Conservation (phyloP, 2,797 vertebrate genomes). For the Propithecus perrieri region DNA sequence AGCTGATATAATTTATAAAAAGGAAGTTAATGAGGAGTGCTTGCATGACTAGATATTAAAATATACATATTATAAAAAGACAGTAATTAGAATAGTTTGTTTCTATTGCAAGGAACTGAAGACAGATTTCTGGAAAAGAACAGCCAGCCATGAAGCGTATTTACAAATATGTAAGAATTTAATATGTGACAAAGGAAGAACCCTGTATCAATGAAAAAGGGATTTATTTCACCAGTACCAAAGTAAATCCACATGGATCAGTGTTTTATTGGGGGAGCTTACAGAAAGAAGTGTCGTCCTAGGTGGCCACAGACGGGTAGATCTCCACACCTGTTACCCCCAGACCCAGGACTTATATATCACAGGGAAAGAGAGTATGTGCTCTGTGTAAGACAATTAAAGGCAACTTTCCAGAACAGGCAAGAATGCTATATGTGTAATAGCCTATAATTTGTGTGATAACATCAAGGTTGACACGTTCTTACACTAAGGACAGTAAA, state of each 20-base stretch:
- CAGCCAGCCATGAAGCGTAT: background rate
- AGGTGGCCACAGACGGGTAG: background rate
- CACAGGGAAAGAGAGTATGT: background rate
- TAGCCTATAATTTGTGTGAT: background rate
- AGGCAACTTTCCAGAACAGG: background rate
- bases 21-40: background rate
- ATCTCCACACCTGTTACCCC: background rate
- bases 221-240: background rate
- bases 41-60: background rate
- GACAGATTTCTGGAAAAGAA: background rate
- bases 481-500: background rate
- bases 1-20: background rate
- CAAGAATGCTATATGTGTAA: background rate
- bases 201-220: background rate
- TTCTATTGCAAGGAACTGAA: background rate
- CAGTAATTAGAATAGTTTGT: background rate
- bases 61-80: background rate
- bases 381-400: background rate
- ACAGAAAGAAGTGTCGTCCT: background rate
- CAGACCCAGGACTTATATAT: background rate
- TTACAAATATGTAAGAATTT: background rate
- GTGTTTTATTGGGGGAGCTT: background rate
- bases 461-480: background rate
- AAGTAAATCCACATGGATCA: background rate
- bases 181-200: slow-evolving; percentile 1